Percentiles rank a stretch among this genome's conserved stretches.
These are phyloP conservation scores for Drosophila mimetica DNA, from an alignment of 2,888 invertebrate species.

Conservation along the genomic window DNA sequence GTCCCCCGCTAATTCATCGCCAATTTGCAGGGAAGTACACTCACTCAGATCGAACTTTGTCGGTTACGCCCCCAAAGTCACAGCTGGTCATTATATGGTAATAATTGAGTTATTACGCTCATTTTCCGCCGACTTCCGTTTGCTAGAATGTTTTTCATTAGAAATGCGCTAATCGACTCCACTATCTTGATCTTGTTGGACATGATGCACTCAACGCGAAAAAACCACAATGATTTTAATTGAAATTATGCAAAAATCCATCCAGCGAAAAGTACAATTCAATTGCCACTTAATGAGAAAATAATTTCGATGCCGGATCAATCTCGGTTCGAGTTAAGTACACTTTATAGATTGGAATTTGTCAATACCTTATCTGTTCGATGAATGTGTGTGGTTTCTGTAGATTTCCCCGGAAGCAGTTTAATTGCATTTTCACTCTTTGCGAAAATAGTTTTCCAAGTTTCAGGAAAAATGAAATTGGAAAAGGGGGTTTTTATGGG, in stretches of 20 bases:
- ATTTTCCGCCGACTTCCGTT: slow-evolving; percentile 61
- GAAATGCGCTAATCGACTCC: slow-evolving; percentile 57
- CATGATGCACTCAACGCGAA: slow-evolving; percentile 61
- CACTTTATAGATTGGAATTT: slow-evolving; percentile 36
- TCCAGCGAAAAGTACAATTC: slow-evolving; percentile 37
- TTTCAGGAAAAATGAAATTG: not conserved
- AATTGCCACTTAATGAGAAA: slow-evolving; percentile 34
- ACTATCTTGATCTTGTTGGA: slow-evolving; percentile 73
- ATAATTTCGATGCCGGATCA: slow-evolving; percentile 41
- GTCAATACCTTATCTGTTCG: not conserved
- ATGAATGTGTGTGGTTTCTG: slow-evolving; percentile 7
- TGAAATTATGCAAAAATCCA: slow-evolving; percentile 53
- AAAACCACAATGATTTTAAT: slow-evolving; percentile 75
- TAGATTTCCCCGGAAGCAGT: slow-evolving; percentile 14
- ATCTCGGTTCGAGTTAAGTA: slow-evolving; percentile 29
- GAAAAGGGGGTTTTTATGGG: not conserved
- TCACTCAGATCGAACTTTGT: slow-evolving; percentile 42
- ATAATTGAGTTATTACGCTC: slow-evolving; percentile 74
- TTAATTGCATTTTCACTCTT: not conserved
- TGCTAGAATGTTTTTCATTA: slow-evolving; percentile 49
- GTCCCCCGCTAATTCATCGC: slow-evolving; percentile 12
- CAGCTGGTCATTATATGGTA: slow-evolving; percentile 38
- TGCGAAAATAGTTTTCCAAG: slow-evolving; percentile 1
- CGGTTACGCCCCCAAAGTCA: slow-evolving; percentile 56
- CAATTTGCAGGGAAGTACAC: slow-evolving; percentile 23